Evolutionary conservation across 1,140 invertebrate species (phyloP), one percentile per base, ranked within the genome.

Genomic region (Battus philenor): DNA sequence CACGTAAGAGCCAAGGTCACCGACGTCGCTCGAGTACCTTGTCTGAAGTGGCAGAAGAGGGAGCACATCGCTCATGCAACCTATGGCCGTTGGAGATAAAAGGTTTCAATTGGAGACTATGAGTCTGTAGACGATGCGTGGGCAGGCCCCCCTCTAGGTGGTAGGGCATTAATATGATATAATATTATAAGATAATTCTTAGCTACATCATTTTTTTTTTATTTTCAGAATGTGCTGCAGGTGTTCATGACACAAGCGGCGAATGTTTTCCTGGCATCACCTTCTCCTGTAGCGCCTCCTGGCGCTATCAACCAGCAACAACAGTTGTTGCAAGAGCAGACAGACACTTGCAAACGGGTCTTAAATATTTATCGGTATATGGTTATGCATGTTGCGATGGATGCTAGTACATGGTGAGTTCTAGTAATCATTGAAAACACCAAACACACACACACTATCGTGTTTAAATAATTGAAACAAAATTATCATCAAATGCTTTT

Each of bases 321-420:
- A 67, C 87, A 88, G 44, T 55, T 88, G 10, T 81, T 97, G 3
- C 95, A 97, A 66, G 95, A 97, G 79, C 95, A 98, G 87, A 98
- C 97, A 0, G 97, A 99, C 83, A 93, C 97, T 50, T 98, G 97
- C 84, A 98, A 98, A 86, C 89, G 96, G 59, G 96, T 99, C 34
- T 87, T 99, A 13, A 99, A 98, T 81, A 97, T 98, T 55, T 99
- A 98, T 88, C 88, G 97, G 49, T 97, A 96, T 65, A 96, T 98
- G 90, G 97, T 98, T 13, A 98, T 98, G 96, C 97, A 98, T 77
- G 93, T 95, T 0, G 90, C 93, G 51, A 94, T 98, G 91, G 95
- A 98, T 68, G 92, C 92, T 54, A 90, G 90, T 59, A 97, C 97
- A 10, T 99, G 97, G 97, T 96, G n/a, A 39, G 22, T 20, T 1